Conservation (phyloP, 2,113 vertebrate species). For the Cyprinodon tularosa region DNA sequence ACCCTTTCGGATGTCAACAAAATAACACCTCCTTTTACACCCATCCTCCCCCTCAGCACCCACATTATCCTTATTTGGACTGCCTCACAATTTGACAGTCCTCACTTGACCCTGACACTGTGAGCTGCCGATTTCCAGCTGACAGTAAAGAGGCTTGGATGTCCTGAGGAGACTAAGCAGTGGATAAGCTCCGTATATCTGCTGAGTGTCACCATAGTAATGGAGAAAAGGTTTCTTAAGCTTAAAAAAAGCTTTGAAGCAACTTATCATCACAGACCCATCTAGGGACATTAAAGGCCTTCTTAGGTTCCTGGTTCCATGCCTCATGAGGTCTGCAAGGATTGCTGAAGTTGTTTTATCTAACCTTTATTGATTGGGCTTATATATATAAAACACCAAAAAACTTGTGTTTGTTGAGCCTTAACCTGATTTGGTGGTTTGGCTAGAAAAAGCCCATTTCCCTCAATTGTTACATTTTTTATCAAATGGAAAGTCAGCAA, state of each 20-base stretch:
- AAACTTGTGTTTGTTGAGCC: background rate
- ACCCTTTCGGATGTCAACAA: conserved; percentile 6
- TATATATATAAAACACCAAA: background rate
- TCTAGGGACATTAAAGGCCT: background rate
- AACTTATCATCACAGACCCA: background rate
- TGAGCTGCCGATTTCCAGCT: conserved; percentile 46
- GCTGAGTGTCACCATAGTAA: conserved; percentile 8
- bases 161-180: conserved; percentile 18
- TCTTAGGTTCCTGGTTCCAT: background rate
- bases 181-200: conserved; percentile 1
- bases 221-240: background rate
- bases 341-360: background rate
- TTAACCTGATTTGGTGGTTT: background rate
- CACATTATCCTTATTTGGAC: conserved; percentile 16
- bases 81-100: conserved; percentile 28
- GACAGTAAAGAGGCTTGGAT: conserved; percentile 4
- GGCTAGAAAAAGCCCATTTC: background rate
- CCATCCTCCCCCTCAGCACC: background rate
- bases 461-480: background rate
- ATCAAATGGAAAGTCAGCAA: background rate
- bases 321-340: background rate
- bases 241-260: background rate
- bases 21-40: conserved; percentile 21
- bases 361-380: background rate
- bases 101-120: conserved; percentile 9